These are phyloP conservation scores for Musca domestica DNA, from an alignment of 1,140 invertebrate species.

Conservation along the genomic window DNA sequence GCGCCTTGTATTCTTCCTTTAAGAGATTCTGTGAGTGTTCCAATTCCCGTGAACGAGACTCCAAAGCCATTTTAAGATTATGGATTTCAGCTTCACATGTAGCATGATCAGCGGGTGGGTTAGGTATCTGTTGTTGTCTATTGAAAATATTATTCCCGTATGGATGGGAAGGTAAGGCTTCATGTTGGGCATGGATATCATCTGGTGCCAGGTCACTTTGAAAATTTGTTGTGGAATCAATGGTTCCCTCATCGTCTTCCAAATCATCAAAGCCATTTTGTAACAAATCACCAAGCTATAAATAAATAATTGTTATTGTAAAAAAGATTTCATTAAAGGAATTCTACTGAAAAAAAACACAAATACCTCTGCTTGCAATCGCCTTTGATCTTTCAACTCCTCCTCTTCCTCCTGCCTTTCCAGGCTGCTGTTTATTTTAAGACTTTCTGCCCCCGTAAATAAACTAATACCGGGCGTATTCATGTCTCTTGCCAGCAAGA, in stretches of 20 bases:
- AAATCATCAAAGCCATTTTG: constrained; percentile 61
- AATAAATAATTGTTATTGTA: constrained; percentile 1
- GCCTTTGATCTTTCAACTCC: constrained; percentile 59
- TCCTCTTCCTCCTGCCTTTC: constrained; percentile 61
- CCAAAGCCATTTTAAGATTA: constrained; percentile 38
- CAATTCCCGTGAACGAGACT: constrained; percentile 39
- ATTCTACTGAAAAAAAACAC: constrained; percentile 6
- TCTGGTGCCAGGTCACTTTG: constrained; percentile 31
- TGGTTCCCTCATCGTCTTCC: constrained; percentile 58
- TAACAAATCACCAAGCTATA: constrained; percentile 58
- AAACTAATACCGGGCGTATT: constrained; percentile 61
- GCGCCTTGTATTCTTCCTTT: constrained; percentile 37
- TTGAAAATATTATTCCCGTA: constrained; percentile 1
- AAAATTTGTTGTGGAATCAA: constrained; percentile 43
- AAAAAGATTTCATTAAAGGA: not conserved
- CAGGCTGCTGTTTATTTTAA: constrained; percentile 59
- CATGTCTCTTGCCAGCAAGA: constrained; percentile 41
- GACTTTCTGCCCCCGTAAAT: constrained; percentile 59
- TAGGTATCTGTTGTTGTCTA: not conserved
- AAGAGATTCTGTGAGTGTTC: constrained; percentile 35
- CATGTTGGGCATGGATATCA: not conserved
- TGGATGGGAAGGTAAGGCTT: not conserved
- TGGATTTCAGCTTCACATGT: constrained; percentile 32
- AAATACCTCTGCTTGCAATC: constrained; percentile 58
- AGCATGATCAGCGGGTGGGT: not conserved